Evolutionary conservation across 2,797 vertebrate species (phyloP).

Genomic region (Columba guinea): DNA sequence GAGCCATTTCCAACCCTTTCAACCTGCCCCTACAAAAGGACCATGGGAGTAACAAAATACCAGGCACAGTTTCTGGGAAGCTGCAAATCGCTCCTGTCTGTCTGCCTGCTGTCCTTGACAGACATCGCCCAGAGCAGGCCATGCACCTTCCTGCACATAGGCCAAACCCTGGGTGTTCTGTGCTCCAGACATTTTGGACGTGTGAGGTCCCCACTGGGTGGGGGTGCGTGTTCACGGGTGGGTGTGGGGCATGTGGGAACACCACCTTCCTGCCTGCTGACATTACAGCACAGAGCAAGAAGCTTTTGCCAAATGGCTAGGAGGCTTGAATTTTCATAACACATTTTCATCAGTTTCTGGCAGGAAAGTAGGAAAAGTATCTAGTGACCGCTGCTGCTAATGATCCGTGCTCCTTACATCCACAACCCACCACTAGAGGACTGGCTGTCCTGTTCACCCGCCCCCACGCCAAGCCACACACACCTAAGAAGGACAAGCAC

Average conservation of each 20-base stretch:
- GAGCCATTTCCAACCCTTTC: background rate
- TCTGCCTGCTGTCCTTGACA: background rate
- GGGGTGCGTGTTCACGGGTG: background rate
- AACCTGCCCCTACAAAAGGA: background rate
- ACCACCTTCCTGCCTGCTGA: background rate
- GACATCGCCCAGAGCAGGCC: background rate
- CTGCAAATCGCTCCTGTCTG: background rate
- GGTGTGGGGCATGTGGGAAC: background rate
- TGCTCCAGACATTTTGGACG: background rate
- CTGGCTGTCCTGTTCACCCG: background rate
- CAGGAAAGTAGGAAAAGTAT: slow-evolving; percentile 24
- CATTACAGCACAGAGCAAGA: background rate
- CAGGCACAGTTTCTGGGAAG: background rate
- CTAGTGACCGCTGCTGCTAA: background rate
- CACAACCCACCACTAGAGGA: slow-evolving; percentile 19
- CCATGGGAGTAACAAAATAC: background rate
- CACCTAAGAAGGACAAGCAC: background rate
- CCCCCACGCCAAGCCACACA: background rate
- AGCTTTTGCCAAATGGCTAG: background rate
- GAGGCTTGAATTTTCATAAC: background rate
- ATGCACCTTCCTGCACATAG: background rate
- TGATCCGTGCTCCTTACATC: background rate
- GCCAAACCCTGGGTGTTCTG: background rate
- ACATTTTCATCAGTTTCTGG: background rate
- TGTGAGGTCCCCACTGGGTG: background rate